A percentile compares a stretch with the other conserved stretches of the same genome.
phyloP scores from a whole-genome alignment of 2,113 vertebrate species.

The Rostratula benghalensis region DNA sequence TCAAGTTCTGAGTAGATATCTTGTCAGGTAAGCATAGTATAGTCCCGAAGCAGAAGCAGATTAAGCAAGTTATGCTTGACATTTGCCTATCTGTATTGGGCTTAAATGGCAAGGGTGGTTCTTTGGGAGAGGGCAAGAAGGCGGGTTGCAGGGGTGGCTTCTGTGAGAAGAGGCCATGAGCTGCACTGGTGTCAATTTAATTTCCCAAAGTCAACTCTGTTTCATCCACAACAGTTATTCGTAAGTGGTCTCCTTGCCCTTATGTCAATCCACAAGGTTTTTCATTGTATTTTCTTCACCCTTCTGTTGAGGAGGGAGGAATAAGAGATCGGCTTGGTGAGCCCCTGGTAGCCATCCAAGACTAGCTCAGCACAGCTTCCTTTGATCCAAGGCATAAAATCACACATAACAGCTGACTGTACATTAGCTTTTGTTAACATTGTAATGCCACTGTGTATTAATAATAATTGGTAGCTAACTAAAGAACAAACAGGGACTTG shows the following conservation, averaged over 20 bases:
- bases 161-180: neutral
- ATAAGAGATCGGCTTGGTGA: neutral
- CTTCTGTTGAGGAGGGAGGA: accelerated
- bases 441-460: neutral
- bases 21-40: neutral
- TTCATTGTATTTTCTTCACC: neutral
- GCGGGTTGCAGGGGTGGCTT: neutral
- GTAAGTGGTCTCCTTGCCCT: neutral
- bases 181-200: neutral
- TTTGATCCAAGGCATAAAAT: neutral
- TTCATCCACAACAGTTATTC: neutral
- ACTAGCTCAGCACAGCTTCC: neutral
- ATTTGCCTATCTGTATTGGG: neutral
- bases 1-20: neutral
- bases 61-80: neutral
- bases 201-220: neutral
- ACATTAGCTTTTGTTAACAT: neutral
- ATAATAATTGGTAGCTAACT: neutral
- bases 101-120: neutral
- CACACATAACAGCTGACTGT: neutral
- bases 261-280: neutral
- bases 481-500: neutral
- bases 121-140: no score
- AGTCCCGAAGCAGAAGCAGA: neutral
- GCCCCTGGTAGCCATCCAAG: neutral